Base-by-base conservation (phyloP, 2,797 vertebrate genomes). In the Aythya fuligula region DNA sequence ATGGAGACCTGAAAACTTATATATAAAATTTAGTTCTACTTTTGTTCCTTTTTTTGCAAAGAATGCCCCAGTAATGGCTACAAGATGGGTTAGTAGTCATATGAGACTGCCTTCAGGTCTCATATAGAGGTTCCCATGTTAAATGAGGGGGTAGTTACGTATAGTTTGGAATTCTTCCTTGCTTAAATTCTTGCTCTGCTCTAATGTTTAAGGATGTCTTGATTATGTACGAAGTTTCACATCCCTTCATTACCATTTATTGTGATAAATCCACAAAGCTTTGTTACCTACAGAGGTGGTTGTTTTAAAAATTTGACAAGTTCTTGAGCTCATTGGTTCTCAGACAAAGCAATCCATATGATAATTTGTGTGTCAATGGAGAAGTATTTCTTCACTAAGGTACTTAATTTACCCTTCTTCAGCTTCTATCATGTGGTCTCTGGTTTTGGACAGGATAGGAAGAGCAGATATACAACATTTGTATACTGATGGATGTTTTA, bases 101-200 rank as follows among this genome's bases (percentile, higher is more conserved):
- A 0, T 49, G 45, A 77, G 65, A 65, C 45, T 54, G 34, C 38
- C 62, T 89, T 41, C 38, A 58, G 45, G n/a, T 75, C 38, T 24
- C 43, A 45, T 9, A 7, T 0, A 53, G 36, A 67, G 1, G 1
- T 71, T 14, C 13, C 9, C 7, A 2, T 61, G 32, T 60, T 62
- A 64, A 73, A 34, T 53, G 28, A 67, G 27, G 34, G 17, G 41
- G 4, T 43, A 72, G 17, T 81, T 87, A 28, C 28, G 8, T 78
- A 7, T 25, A 32, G 18, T 49, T 74, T 58, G 21, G 60, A 45
- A 25, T 5, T 21, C 30, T 74, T 49, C 4, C 25, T 41, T 45
- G 34, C 72, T 28, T 81, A 27, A 41, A 4, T 89, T 92, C 18
- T 76, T 82, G 60, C 47, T 78, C 30, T 74, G 20, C 28, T 76